Conservation (phyloP, 2,113 vertebrate species). For the Oncorhynchus gorbuscha region DNA sequence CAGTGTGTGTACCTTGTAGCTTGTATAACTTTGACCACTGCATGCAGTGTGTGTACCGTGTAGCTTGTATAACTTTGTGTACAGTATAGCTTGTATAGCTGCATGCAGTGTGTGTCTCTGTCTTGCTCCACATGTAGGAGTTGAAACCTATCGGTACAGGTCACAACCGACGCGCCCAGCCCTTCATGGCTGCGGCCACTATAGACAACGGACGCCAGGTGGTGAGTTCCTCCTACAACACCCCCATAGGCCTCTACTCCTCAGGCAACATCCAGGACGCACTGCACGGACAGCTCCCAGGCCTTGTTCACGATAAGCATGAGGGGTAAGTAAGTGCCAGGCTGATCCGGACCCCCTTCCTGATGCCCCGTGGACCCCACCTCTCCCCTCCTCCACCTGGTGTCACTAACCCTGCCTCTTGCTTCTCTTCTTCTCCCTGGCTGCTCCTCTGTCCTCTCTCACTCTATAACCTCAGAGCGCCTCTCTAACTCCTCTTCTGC, state of each 20-base stretch:
- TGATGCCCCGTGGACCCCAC: not conserved
- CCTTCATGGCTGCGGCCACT: conserved; percentile 94
- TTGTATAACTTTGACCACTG: not conserved
- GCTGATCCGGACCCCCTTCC: not conserved
- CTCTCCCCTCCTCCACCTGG: not conserved
- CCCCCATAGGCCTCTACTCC: conserved; percentile 97
- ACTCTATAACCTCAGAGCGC: not conserved
- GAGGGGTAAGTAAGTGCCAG: conserved; percentile 78
- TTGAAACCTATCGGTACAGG: conserved; percentile 87
- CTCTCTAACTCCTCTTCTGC: not conserved
- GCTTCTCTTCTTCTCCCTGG: not conserved
- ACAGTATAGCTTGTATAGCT: not conserved
- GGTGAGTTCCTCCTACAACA: conserved; percentile 97
- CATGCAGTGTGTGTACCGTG: not conserved
- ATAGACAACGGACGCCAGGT: conserved; percentile 95
- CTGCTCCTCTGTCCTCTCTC: not conserved
- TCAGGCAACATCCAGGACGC: conserved; percentile 96
- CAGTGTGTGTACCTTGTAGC: not conserved
- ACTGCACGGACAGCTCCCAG: conserved; percentile 90
- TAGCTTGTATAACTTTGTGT: not conserved
- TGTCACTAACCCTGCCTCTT: not conserved
- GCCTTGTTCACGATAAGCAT: conserved; percentile 80
- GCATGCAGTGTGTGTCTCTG: not conserved
- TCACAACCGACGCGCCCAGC: conserved; percentile 93
- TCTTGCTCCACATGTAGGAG: conserved; percentile 76